These are phyloP conservation scores for Dolichopus griseipennis DNA, from an alignment of 2,888 invertebrate genomes.

Conservation along the genomic window DNA sequence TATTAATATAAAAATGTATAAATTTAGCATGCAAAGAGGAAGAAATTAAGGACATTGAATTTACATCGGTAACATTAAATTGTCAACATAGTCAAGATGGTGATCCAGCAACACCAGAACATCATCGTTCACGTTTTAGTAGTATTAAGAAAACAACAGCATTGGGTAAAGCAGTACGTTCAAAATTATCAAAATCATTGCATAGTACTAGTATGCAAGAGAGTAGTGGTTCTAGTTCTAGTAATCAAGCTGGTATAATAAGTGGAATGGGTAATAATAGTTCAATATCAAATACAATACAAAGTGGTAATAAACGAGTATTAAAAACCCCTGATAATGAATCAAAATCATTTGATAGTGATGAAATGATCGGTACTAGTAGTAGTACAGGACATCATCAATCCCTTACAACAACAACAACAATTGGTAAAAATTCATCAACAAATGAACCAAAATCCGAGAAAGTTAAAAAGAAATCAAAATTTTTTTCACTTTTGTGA, in stretches of 20 bases:
- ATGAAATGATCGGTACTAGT: not conserved
- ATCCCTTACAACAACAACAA: constrained; percentile 37
- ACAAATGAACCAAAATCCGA: constrained; percentile 29
- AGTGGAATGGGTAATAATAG: not conserved
- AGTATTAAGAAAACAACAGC: constrained; percentile 48
- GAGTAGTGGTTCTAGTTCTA: not conserved
- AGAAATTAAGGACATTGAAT: constrained; percentile 76
- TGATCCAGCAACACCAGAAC: constrained; percentile 43
- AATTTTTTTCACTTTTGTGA: constrained; percentile 44
- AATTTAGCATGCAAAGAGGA: constrained; percentile 59
- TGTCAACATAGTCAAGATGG: constrained; percentile 48
- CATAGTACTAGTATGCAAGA: constrained; percentile 44
- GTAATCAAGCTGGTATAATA: not conserved
- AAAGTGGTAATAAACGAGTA: not conserved
- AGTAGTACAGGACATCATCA: constrained; percentile 7
- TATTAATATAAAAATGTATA: too few species aligned
- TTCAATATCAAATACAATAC: not conserved
- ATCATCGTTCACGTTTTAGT: constrained; percentile 38
- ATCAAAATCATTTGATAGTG: constrained; percentile 12
- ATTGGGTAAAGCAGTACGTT: constrained; percentile 48
- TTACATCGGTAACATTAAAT: constrained; percentile 79
- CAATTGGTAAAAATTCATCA: constrained; percentile 18
- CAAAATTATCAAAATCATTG: constrained; percentile 48
- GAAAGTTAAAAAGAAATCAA: constrained; percentile 42
- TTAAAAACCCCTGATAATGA: constrained; percentile 9